These are phyloP conservation scores for Petrocephalus zakoni DNA, from an alignment of 2,113 vertebrate species.

Conservation along the genomic window DNA sequence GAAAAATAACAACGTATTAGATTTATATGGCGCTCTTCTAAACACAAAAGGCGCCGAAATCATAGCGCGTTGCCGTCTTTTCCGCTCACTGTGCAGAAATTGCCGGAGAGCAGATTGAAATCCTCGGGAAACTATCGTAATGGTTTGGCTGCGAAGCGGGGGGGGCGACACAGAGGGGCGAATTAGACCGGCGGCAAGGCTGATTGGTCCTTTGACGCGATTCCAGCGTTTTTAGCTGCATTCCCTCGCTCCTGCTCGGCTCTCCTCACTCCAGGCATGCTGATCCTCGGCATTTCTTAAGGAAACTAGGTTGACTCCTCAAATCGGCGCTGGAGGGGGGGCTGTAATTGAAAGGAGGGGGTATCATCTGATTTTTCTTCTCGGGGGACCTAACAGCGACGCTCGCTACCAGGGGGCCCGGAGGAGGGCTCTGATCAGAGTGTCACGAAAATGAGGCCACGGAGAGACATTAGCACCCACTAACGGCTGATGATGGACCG, in stretches of 20 bases:
- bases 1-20: background rate
- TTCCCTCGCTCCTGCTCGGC: background rate
- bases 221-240: constrained; percentile 3
- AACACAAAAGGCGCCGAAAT: background rate
- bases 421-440: background rate
- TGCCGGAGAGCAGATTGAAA: constrained; percentile 58
- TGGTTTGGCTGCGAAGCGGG: background rate
- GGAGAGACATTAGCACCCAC: background rate
- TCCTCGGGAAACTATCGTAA: constrained; percentile 31
- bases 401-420: background rate
- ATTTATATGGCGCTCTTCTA: background rate
- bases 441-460: background rate
- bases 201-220: constrained; percentile 25
- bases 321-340: background rate
- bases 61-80: constrained; percentile 32
- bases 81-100: constrained; percentile 50
- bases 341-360: background rate
- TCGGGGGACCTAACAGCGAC: background rate
- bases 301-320: background rate
- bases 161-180: background rate
- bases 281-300: background rate
- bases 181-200: background rate
- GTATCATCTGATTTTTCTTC: background rate
- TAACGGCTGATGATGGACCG: background rate
- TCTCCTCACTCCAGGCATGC: background rate